Conservation (phyloP, 2,888 invertebrate genomes). For the Oligia latruncula region DNA sequence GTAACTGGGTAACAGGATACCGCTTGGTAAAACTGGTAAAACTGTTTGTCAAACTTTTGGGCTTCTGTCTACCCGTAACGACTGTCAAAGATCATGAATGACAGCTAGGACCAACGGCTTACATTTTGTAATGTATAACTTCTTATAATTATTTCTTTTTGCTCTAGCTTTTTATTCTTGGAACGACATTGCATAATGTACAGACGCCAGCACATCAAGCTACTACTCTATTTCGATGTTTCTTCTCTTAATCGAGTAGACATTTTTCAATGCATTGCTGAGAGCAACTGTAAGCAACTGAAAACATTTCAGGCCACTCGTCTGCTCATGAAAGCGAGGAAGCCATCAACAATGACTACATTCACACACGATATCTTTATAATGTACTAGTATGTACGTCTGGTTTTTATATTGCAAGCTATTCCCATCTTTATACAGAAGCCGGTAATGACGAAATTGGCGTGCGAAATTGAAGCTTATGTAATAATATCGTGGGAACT, state of each 20-base stretch:
- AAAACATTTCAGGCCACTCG: slow-evolving; percentile 41
- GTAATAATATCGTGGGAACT: slow-evolving; percentile 43
- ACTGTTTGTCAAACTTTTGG: background rate
- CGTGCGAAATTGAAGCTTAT: slow-evolving; percentile 14
- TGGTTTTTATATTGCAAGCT: background rate
- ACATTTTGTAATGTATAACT: too few relatives aligned
- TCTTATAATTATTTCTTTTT: too few relatives aligned
- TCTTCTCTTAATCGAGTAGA: background rate
- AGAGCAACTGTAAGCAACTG: slow-evolving; percentile 8
- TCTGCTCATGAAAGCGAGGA: slow-evolving; percentile 55
- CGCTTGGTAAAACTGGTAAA: too few relatives aligned
- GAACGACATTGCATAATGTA: too few relatives aligned
- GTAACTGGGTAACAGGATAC: too few relatives aligned
- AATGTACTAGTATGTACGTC: background rate
- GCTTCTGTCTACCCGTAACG: background rate
- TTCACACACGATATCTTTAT: slow-evolving; percentile 20
- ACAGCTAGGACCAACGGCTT: background rate
- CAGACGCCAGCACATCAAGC: too few relatives aligned
- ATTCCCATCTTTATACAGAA: background rate
- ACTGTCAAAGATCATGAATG: background rate
- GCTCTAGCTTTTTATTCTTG: background rate
- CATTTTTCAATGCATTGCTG: background rate
- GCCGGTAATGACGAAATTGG: slow-evolving; percentile 7
- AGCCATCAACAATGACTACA: slow-evolving; percentile 12
- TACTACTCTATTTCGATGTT: background rate